Conservation (phyloP, 2,113 vertebrate species). For the Lycaon pictus region DNA sequence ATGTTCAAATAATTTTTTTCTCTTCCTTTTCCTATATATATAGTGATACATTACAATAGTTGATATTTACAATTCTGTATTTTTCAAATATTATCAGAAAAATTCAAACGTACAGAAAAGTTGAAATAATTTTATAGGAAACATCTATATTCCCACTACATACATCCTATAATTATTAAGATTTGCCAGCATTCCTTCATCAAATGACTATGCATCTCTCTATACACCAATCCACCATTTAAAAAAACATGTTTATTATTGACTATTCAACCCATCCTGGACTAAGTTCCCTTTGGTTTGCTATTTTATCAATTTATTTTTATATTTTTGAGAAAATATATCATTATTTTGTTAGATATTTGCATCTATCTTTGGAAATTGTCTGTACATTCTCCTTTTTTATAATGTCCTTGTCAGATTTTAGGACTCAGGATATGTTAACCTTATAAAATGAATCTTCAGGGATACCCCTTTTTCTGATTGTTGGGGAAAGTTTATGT, state of each 20-base stretch:
- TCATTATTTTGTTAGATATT: neutral
- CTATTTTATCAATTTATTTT: neutral
- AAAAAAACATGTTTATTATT: neutral
- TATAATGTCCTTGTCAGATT: neutral
- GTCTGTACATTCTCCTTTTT: neutral
- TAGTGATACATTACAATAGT: neutral
- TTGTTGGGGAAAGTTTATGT: neutral
- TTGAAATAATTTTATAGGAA: neutral
- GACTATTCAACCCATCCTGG: neutral
- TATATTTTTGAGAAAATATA: neutral
- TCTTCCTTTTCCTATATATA: neutral
- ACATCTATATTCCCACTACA: neutral
- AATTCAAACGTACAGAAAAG: neutral
- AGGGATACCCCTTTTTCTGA: neutral
- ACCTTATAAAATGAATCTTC: neutral
- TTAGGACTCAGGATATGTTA: neutral
- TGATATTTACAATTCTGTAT: neutral
- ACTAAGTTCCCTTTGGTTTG: neutral
- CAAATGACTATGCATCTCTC: neutral
- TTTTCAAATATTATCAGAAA: neutral
- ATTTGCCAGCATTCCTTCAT: neutral
- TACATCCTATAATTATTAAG: neutral
- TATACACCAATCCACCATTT: neutral
- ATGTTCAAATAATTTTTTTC: neutral
- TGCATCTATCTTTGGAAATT: neutral